Conservation (phyloP, 2,113 vertebrate species). For the Leptodactylus fuscus region DNA sequence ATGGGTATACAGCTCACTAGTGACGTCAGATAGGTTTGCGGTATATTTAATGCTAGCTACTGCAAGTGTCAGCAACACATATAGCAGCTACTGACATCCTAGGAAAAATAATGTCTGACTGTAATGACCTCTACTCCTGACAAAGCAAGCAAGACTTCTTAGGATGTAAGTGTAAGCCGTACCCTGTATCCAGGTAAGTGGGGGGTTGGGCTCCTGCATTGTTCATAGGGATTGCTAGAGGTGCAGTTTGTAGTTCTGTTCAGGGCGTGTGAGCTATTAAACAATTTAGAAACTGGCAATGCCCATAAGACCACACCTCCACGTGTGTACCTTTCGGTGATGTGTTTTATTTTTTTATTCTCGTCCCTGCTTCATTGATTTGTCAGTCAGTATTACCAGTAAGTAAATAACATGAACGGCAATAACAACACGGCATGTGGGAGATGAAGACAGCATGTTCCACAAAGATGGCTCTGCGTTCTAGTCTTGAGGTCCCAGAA, state of each 20-base stretch:
- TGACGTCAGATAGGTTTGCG: neutral
- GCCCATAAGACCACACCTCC: neutral
- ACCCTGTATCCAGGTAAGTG: too few relatives aligned
- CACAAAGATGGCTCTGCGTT: neutral
- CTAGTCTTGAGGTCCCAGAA: neutral
- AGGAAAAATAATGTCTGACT: neutral
- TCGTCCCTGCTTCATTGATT: conserved; percentile 26
- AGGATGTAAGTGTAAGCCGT: neutral
- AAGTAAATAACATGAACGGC: neutral
- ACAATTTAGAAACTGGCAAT: neutral
- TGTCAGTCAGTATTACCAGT: conserved; percentile 40
- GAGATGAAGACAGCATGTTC: conserved; percentile 12
- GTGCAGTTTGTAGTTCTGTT: neutral
- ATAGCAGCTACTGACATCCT: neutral
- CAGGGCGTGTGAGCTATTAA: neutral
- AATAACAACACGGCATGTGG: fast-evolving
- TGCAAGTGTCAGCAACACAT: neutral
- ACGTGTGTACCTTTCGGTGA: neutral
- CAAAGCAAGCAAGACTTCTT: neutral
- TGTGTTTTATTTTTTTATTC: conserved; percentile 18
- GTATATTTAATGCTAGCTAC: neutral
- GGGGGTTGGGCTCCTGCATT: neutral
- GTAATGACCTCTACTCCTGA: neutral
- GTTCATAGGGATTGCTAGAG: neutral
- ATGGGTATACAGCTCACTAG: neutral